Evolutionary conservation across 2,797 vertebrate genomes (phyloP).

Genomic region (Neomorphus geoffroyi): DNA sequence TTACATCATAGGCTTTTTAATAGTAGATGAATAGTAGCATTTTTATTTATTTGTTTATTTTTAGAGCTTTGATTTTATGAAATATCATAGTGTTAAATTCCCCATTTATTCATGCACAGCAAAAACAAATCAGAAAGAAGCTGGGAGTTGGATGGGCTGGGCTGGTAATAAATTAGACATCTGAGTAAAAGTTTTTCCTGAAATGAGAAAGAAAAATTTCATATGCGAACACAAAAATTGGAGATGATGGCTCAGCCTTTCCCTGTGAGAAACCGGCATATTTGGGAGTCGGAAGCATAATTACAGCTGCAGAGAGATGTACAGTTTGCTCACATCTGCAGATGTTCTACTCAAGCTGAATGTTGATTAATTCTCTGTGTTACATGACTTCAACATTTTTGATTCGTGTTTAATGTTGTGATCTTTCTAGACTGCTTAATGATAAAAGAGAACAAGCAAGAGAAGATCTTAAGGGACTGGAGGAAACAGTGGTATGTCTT

Average conservation of each 20-base stretch:
- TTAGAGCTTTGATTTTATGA: neutral
- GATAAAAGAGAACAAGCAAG: slow-evolving; percentile 92
- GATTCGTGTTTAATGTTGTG: neutral
- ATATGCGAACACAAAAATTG: neutral
- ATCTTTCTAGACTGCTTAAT: slow-evolving; percentile 83
- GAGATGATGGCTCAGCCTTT: neutral
- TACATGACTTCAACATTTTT: neutral
- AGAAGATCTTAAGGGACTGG: slow-evolving; percentile 94
- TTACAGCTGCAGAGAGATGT: neutral
- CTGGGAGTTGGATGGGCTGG: neutral
- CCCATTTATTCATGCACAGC: neutral
- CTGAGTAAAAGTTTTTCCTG: neutral
- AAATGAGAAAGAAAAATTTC: neutral
- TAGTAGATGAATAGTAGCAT: neutral
- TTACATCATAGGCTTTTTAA: neutral
- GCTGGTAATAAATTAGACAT: neutral
- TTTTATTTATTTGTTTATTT: neutral
- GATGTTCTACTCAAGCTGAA: neutral
- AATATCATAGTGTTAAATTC: neutral
- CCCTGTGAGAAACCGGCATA: neutral
- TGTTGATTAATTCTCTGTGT: neutral
- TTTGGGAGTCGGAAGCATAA: neutral
- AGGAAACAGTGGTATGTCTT: slow-evolving; percentile 93
- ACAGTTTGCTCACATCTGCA: neutral
- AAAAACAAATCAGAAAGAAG: neutral